Evolutionary conservation across 2,888 invertebrate species (phyloP).

Genomic region (Plebejus argus): DNA sequence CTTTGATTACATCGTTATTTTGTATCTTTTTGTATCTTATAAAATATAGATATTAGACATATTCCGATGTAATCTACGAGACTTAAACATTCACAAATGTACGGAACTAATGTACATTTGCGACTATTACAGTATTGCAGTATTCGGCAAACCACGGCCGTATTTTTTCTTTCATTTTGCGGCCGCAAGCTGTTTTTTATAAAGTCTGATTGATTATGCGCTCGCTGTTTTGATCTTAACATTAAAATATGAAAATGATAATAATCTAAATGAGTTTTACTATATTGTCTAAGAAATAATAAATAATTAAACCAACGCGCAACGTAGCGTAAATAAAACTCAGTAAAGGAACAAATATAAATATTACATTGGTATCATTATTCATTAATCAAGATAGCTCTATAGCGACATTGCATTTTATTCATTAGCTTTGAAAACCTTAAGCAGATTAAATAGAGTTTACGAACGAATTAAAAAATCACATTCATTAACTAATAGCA

Average conservation of each 20-base stretch:
- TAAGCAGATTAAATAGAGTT: neutral
- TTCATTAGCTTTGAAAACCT: neutral
- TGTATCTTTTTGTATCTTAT: too few relatives aligned
- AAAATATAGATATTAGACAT: too few relatives aligned
- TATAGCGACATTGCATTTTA: neutral
- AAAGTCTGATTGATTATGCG: conserved; percentile 13
- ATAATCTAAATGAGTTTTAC: neutral
- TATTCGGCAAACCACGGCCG: neutral
- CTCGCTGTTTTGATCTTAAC: neutral
- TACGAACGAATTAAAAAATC: conserved; percentile 2
- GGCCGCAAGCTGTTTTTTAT: conserved; percentile 3
- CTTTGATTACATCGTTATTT: too few relatives aligned
- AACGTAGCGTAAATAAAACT: too few relatives aligned
- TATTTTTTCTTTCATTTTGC: neutral
- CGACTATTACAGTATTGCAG: neutral
- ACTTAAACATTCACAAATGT: neutral
- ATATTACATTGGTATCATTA: neutral
- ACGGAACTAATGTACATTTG: neutral
- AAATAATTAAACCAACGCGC: too few relatives aligned
- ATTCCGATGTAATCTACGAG: neutral
- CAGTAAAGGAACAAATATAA: neutral
- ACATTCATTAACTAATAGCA: neutral
- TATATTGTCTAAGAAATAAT: too few relatives aligned
- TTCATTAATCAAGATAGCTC: neutral
- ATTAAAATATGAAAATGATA: neutral